Evolutionary conservation across 92 coral and sea anemone genomes (phyloP), one percentile per base, ranked within the genome.

Genomic region (Parazoanthus atlanticus): DNA sequence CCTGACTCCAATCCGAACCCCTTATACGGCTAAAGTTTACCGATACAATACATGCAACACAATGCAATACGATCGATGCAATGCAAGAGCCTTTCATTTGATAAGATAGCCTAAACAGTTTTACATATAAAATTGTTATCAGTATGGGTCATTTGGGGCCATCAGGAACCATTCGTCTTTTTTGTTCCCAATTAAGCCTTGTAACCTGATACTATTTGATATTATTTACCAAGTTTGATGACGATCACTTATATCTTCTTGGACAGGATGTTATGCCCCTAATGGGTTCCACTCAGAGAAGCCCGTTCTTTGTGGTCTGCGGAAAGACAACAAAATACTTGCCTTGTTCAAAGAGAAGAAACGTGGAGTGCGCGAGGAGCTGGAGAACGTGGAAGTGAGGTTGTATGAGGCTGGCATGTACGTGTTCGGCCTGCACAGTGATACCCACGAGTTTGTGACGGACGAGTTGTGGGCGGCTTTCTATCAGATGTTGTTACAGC

Each of bases 221-320:
- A 33, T 13, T 17, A 10, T 33, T 29, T 0, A 74, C 76, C 78
- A 31, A 19, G n/a, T 9, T 33, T 2, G 41, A 74, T 13, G 3
- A 15, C 5, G 1, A 13, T 74, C 78, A 16, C 12, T 15, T 29
- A 10, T 29, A 4, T 33, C 21, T 73, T 66, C 49, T 7, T 66
- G 40, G 65, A 9, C 33, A 92, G 94, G 92, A 36, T 92, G 94
- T 65, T 94, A 92, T 77, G 93, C 94, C 6, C 96, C 94, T 10
- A 90, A 92, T 79, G 96, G 96, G 52, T 94, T 92, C 80, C 96
- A 92, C 32, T 94, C 94, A 13, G 93, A 94, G 76, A 94, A 94
- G 54, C 96, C 96, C 32, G 92, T 92, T 16, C 78, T 92, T 28
- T 93, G 94, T 69, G 94, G 93, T 7, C 56, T 91, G 84, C 82